These are phyloP conservation scores for Antitype chi DNA, from an alignment of 2,888 invertebrate genomes.

Conservation along the genomic window DNA sequence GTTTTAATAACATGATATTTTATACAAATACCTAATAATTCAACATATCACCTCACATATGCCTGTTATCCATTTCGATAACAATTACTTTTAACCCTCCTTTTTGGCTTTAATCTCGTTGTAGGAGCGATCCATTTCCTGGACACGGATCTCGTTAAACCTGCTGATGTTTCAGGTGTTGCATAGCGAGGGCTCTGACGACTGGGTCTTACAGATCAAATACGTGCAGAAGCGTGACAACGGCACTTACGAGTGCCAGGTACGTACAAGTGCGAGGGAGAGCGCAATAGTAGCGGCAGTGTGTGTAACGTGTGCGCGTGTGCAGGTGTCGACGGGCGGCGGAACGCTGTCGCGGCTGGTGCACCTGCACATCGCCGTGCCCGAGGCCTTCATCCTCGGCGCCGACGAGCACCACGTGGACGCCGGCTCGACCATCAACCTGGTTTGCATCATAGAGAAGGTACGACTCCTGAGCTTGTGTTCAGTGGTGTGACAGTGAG, in stretches of 20 bases:
- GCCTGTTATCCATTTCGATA: not conserved
- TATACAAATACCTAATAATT: not conserved
- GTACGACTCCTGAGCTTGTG: constrained; percentile 81
- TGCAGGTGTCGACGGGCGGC: constrained; percentile 95
- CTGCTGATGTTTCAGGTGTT: constrained; percentile 88
- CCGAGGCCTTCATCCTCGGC: constrained; percentile 97
- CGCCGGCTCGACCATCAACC: constrained; percentile 96
- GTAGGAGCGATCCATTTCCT: not conserved
- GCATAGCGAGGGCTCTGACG: constrained; percentile 97
- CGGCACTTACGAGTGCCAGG: constrained; percentile 98
- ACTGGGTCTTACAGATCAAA: constrained; percentile 98
- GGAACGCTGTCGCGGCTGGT: constrained; percentile 97
- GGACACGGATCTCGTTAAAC: not conserved
- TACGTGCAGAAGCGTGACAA: constrained; percentile 98
- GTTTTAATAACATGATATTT: not conserved
- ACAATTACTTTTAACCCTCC: not conserved
- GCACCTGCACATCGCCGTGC: constrained; percentile 96
- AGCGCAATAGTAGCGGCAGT: not conserved
- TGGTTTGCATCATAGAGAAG: constrained; percentile 98
- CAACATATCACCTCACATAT: not conserved
- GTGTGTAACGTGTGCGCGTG: constrained; percentile 1
- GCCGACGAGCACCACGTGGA: constrained; percentile 97
- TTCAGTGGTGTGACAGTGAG: not conserved
- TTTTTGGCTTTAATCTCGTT: not conserved
- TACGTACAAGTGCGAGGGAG: constrained; percentile 72